Conservation (phyloP, 2,888 invertebrate species). For the Serrognathus titanus region DNA sequence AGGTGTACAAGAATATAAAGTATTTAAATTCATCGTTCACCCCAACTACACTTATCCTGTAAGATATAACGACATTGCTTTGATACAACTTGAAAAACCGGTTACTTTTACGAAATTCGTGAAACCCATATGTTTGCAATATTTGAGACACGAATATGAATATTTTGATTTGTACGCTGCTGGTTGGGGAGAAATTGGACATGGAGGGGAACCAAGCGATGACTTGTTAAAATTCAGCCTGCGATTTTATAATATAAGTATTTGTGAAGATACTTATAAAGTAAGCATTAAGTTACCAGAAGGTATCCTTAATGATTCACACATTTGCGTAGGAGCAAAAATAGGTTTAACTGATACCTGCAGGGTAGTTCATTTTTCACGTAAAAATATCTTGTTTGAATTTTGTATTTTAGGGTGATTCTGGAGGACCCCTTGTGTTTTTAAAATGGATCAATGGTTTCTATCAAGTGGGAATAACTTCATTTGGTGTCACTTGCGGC, state of each 20-base stretch:
- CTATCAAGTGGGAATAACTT: constrained; percentile 15
- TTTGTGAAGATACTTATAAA: background rate
- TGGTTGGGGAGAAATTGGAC: constrained; percentile 49
- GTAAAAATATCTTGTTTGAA: background rate
- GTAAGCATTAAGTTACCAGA: background rate
- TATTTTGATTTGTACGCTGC: constrained; percentile 40
- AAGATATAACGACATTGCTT: constrained; percentile 54
- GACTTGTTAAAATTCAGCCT: constrained; percentile 50
- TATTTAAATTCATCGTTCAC: constrained; percentile 43
- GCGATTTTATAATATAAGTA: constrained; percentile 30
- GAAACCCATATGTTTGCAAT: constrained; percentile 51
- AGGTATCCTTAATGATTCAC: background rate
- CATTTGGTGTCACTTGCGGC: constrained; percentile 18
- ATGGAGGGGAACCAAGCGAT: constrained; percentile 30
- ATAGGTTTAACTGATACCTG: background rate
- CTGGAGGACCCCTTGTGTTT: constrained; percentile 57
- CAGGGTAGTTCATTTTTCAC: background rate
- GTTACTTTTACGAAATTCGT: constrained; percentile 45
- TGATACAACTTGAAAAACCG: constrained; percentile 45
- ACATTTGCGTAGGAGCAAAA: background rate
- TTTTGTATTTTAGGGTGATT: constrained; percentile 53
- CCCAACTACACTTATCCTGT: constrained; percentile 45
- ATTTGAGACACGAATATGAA: background rate
- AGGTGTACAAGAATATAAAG: constrained; percentile 25
- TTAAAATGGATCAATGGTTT: constrained; percentile 13